Evolutionary conservation across 2,888 invertebrate genomes (phyloP), one percentile per base, ranked within the genome.

Genomic region (Diplazon laetatorius): DNA sequence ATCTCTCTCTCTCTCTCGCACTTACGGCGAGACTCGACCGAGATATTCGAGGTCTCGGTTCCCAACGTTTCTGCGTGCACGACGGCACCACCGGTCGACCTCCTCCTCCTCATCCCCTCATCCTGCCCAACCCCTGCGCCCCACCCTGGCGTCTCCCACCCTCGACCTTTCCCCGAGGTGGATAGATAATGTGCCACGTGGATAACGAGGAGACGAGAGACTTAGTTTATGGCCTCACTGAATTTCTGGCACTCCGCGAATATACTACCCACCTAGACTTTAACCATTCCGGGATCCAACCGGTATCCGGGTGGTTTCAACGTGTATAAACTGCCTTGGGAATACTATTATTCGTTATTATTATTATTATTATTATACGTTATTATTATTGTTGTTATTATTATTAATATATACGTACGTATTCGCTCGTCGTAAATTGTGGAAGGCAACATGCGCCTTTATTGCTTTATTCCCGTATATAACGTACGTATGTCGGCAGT

Each of bases 181-280:
- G 65, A 50, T 52, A 50, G 70, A 75, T 79, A 71, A 76, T 79
- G 71, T 60, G 63, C 66, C 59, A 52, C 59, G 65, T 57, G 57
- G 62, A 79, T 78, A 78, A 81, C 68, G 70, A 74, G 70, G 57
- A 72, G 76, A 79, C 72, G 55, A 68, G 66, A 63, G 52, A 73
- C 76, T 63, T 66, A 65, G 65, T 70, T 74, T 70, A 57, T 50
- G 35, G 55, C 55, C 66, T 16, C 62, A 52, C 44, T 25, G 73
- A 73, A 46, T 37, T 72, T 72, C 63, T 60, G 71, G 62, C 60
- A 71, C 72, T 72, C 10, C 22, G 44, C 35, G 63, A 35, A 55
- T 68, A 68, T 55, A 66, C 39, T 42, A 18, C 30, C 42, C n/a
- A 6, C 22, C 59, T n/a, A 42, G 42, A 57, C 42, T 35, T 18